These are phyloP conservation scores for Eubasilissa splendida DNA, from an alignment of 2,888 invertebrate genomes.

Conservation along the genomic window DNA sequence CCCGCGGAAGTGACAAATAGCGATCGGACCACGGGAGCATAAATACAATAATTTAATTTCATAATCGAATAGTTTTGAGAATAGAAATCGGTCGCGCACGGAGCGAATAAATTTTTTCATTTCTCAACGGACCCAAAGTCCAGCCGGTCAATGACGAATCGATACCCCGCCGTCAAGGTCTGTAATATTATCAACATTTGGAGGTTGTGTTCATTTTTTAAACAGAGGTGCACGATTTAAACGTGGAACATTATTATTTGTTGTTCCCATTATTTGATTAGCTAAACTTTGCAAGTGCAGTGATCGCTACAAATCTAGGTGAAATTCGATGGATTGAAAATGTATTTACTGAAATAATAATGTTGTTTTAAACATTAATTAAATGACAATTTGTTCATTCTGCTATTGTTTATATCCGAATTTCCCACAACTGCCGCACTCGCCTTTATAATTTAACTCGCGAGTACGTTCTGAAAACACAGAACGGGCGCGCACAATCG, in stretches of 20 bases:
- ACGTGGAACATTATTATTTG: too few relatives aligned
- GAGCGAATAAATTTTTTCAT: not conserved
- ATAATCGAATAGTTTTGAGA: conserved; percentile 14
- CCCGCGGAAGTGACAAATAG: conserved; percentile 14
- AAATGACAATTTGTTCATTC: conserved; percentile 2
- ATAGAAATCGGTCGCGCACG: conserved; percentile 31
- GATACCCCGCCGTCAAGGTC: conserved; percentile 6
- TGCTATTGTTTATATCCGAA: conserved; percentile 2
- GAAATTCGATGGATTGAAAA: too few relatives aligned
- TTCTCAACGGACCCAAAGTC: not conserved
- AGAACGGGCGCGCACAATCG: conserved; percentile 15
- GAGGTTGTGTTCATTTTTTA: not conserved
- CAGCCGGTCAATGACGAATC: conserved; percentile 12
- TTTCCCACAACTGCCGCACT: conserved; percentile 8
- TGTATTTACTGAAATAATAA: too few relatives aligned
- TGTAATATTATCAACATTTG: not conserved
- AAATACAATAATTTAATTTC: not conserved
- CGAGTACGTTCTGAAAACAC: not conserved
- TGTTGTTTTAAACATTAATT: not conserved
- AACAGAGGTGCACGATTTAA: not conserved
- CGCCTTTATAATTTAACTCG: not conserved
- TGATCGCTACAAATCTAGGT: too few relatives aligned
- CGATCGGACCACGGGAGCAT: not conserved
- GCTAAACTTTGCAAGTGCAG: too few relatives aligned
- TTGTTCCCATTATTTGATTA: too few relatives aligned